phyloP scores from a whole-genome alignment of 2,797 vertebrate genomes.

The Gymnoscopelus microlampas region DNA sequence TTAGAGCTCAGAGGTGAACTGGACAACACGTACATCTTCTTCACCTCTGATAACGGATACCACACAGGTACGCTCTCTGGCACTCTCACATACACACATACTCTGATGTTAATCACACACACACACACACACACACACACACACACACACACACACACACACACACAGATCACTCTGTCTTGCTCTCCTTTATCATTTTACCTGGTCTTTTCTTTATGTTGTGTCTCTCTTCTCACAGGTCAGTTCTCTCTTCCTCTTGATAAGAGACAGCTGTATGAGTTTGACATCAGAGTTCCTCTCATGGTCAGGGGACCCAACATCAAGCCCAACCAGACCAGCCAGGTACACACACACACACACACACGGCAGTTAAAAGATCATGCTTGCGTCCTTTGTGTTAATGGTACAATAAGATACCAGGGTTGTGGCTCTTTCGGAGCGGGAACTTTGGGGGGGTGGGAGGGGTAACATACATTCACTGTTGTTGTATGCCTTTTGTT shows the following conservation, averaged over 20 bases:
- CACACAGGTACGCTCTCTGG: conserved; percentile 85
- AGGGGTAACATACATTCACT: too few relatives aligned
- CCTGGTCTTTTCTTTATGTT: background rate
- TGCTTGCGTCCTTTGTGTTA: too few relatives aligned
- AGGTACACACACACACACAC: conserved; percentile 74
- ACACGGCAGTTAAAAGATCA: too few relatives aligned
- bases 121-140: background rate
- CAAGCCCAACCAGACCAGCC: conserved; percentile 92
- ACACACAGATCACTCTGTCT: background rate
- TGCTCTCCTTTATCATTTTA: background rate
- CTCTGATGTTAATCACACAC: too few relatives aligned
- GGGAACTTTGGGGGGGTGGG: too few relatives aligned
- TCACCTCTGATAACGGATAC: conserved; percentile 97
- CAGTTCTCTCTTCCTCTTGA: conserved; percentile 97
- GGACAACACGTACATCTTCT: conserved; percentile 93
- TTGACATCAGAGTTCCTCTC: conserved; percentile 96
- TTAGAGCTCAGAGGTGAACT: conserved; percentile 87
- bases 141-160: background rate
- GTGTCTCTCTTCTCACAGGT: conserved; percentile 73
- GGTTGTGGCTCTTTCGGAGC: too few relatives aligned
- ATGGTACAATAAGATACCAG: too few relatives aligned
- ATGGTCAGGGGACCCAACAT: conserved; percentile 94
- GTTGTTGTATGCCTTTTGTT: too few relatives aligned
- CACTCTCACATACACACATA: background rate
- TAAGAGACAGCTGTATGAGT: conserved; percentile 97